Percentiles rank a stretch among this genome's conserved stretches.
phyloP scores from a whole-genome alignment of 37 sponge, comb jelly and placozoan species.

The Hormiphora californensis region DNA sequence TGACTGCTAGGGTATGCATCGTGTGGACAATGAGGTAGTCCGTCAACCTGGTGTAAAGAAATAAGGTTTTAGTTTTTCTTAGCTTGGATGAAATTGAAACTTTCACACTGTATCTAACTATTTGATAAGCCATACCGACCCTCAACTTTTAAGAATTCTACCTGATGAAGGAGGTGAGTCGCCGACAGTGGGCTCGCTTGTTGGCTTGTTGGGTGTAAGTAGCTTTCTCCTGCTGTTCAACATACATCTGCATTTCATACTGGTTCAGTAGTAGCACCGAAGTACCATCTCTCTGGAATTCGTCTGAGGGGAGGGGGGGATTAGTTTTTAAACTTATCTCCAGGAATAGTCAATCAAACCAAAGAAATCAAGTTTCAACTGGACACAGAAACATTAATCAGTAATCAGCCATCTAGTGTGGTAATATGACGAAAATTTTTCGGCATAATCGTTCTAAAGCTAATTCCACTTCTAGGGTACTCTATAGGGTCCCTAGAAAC shows the following conservation, averaged over 20 bases:
- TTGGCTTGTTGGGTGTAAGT: conserved; percentile 89
- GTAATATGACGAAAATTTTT: no score
- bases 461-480: no score
- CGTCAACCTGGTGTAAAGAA: conserved; percentile 67
- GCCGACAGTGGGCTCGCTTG: conserved; percentile 82
- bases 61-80: not conserved
- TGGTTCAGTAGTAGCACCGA: conserved; percentile 48
- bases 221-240: conserved; percentile 74
- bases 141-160: not conserved
- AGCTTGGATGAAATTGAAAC: no score
- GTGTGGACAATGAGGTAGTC: conserved; percentile 82
- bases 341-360: no score
- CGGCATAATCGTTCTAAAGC: no score
- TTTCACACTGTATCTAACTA: no score
- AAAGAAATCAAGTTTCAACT: no score
- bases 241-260: conserved; percentile 55
- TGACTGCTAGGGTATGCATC: conserved; percentile 70
- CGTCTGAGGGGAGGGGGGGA: no score
- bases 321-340: no score
- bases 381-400: no score
- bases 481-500: no score
- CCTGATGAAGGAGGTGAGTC: conserved; percentile 59
- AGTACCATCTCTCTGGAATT: conserved; percentile 39
- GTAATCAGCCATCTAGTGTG: no score
- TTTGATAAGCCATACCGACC: not conserved